These are phyloP conservation scores for Toxostoma redivivum DNA, from an alignment of 2,113 vertebrate species.

Conservation along the genomic window DNA sequence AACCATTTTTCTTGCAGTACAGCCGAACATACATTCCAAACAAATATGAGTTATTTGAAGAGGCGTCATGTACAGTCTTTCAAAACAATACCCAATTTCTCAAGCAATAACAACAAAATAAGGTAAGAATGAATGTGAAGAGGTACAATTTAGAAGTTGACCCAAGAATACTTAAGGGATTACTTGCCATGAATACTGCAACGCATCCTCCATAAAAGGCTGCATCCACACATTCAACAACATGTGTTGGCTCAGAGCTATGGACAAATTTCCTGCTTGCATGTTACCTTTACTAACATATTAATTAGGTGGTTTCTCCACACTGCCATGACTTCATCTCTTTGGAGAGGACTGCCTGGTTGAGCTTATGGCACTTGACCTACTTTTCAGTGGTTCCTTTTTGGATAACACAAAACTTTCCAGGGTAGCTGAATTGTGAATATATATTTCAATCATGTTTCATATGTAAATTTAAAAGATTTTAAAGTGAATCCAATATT, in stretches of 20 bases:
- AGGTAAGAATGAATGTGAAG: background rate
- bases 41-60: background rate
- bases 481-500: slow-evolving; percentile 19
- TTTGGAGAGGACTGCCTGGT: background rate
- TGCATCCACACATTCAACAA: background rate
- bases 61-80: background rate
- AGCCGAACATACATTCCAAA: background rate
- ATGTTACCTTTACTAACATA: background rate
- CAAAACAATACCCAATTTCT: background rate
- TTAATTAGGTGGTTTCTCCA: slow-evolving; percentile 10
- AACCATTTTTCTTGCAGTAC: background rate
- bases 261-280: background rate
- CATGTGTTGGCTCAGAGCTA: background rate
- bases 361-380: slow-evolving; percentile 10
- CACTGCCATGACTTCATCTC: background rate
- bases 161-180: background rate
- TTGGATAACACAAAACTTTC: background rate
- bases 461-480: slow-evolving; percentile 37
- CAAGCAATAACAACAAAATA: background rate
- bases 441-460: background rate
- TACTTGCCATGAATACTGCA: background rate
- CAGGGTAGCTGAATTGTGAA: background rate
- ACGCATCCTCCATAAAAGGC: rapidly evolving
- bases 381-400: slow-evolving; percentile 26
- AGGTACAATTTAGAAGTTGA: background rate